Evolutionary conservation across 2,113 vertebrate genomes (phyloP), one percentile per base, ranked within the genome.

Genomic region (Anarrhichthys ocellatus): DNA sequence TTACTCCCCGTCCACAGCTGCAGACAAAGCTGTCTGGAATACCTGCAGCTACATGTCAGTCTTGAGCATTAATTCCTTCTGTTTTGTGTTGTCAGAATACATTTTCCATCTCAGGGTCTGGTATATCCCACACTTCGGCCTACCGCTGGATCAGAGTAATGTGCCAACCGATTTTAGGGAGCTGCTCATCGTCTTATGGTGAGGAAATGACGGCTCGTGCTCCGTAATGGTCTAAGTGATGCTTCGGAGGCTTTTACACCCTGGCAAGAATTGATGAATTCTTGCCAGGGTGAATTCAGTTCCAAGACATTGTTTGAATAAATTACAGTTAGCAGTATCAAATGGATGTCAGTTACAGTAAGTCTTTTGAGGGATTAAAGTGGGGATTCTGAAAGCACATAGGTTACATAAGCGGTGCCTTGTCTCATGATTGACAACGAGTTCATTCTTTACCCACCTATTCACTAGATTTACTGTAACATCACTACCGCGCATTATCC

Each of bases 221-320:
- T 81, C 6, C 54, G n/a, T 77, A 76, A 74, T 75, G 56, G 73
- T 72, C 50, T 54, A 67, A 87, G 80, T 87, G 62, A 76, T 86
- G 72, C 79, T 82, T 83, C 24, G 27, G 62, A 78, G 52, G 52
- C 58, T 65, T 80, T 69, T 70, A 22, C 54, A 5, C 65, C 17
- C 71, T 52, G 76, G 76, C 76, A 40, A 56, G 82, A 84, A n/a
- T n/a, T n/a, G n/a, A n/a, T n/a, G n/a, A n/a, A n/a, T n/a, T n/a
- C n/a, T n/a, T n/a, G n/a, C n/a, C n/a, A n/a, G n/a, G n/a, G n/a
- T n/a, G n/a, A 63, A 81, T 86, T 73, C 56, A 20, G 62, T 54
- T 72, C 61, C 65, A 85, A 71, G 63, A 66, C 61, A 48, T 46
- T 63, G 66, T 63, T 29, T 62, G 77, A 88, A 88, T 88, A 72